Evolutionary conservation across 2,888 invertebrate genomes (phyloP).

Genomic region (Slavum lentiscoides): DNA sequence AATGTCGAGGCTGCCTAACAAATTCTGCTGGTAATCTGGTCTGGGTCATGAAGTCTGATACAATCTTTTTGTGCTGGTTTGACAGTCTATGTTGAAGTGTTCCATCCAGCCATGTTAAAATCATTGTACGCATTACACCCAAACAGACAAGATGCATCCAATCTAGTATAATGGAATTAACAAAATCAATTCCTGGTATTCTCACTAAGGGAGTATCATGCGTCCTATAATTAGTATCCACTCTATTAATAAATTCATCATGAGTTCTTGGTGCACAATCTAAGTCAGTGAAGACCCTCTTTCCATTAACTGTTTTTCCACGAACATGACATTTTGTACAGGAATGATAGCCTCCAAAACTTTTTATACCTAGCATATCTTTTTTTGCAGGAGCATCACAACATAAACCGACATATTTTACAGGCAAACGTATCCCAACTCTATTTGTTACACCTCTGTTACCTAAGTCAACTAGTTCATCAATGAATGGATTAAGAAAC

Average conservation of each 20-base stretch:
- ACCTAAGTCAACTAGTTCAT: conserved; percentile 38
- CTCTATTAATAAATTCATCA: conserved; percentile 32
- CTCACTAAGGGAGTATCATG: conserved; percentile 14
- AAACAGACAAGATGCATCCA: conserved; percentile 27
- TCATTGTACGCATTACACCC: conserved; percentile 25
- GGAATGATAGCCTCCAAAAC: conserved; percentile 45
- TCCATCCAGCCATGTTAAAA: conserved; percentile 26
- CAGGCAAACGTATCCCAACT: conserved; percentile 3
- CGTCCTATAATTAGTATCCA: conserved; percentile 13
- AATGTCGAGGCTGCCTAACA: conserved; percentile 7
- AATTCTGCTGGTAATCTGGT: conserved; percentile 7
- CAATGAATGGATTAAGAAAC: conserved; percentile 34
- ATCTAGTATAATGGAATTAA: conserved; percentile 22
- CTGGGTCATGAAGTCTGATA: conserved; percentile 2
- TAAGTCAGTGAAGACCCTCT: conserved; percentile 27
- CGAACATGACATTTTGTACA: conserved; percentile 45
- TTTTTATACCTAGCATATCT: conserved; percentile 47
- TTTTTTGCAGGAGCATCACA: conserved; percentile 53
- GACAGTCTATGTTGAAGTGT: conserved; percentile 14
- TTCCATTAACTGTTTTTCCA: conserved; percentile 19
- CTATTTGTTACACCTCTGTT: conserved; percentile 20
- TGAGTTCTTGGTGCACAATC: conserved; percentile 14
- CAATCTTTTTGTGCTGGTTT: too few species aligned
- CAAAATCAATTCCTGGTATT: conserved; percentile 27
- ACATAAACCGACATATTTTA: conserved; percentile 33